Base-by-base conservation (phyloP, 2,888 invertebrate species). In the Dione vanillae region DNA sequence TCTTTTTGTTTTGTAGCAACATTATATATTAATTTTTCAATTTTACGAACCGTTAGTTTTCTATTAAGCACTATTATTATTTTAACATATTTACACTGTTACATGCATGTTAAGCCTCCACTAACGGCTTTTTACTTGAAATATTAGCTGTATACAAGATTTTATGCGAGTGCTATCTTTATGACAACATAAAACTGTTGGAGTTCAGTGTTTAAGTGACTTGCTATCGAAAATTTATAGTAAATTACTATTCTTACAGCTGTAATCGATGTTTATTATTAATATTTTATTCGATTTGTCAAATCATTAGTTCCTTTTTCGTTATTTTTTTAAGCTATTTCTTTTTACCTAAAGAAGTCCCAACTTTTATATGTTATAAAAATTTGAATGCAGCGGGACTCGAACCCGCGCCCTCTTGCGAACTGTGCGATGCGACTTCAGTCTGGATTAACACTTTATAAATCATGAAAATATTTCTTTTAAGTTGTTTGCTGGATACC, bases 211-310 rank as follows among this genome's bases (percentile, higher is more conserved):
- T 59, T 59, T 43, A 59, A 59, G 56, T 56, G 56, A 56, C 56
- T 56, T 56, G 56, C 56, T 56, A 56, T 56, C 37, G 40, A 56
- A 40, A 40, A 56, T 56, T 56, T 56, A 56, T 40, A 56, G 56
- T 56, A 56, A 56, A 56, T 56, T 56, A 40, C 0, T 37, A 56
- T 40, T 56, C 37, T 37, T 40, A 56, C 56, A 56, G 37, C 56
- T 19, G n/a, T 56, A 40, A 37, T 7, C 0, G 16, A 40, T 5
- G 7, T 11, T 5, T 40, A 56, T 56, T 56, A 56, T 37, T 56
- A 16, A 16, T 40, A 16, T 27, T 16, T 10, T 6, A 56, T 40
- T n/a, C n/a, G n/a, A n/a, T n/a, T n/a, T n/a, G n/a, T n/a, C n/a
- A n/a, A n/a, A n/a, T n/a, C n/a, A n/a, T n/a, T n/a, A n/a, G n/a